Percentiles rank a stretch among this genome's conserved stretches.
These are phyloP conservation scores for Poeciliopsis gracilis DNA, from an alignment of 2,797 vertebrate species.

Conservation along the genomic window DNA sequence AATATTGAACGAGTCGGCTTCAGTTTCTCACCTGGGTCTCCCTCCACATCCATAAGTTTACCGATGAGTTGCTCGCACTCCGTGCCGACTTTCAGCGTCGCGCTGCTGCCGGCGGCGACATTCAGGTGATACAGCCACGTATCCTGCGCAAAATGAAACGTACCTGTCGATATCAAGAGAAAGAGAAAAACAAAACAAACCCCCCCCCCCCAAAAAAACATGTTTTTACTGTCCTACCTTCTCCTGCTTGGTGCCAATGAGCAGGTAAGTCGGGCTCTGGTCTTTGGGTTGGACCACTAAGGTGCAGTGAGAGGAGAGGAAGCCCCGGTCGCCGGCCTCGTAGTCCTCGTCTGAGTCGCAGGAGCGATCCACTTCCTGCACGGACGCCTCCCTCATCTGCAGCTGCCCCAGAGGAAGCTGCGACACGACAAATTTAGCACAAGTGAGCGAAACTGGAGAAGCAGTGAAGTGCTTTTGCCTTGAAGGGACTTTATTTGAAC, in stretches of 20 bases:
- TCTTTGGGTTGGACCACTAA: conserved; percentile 90
- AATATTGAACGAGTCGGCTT: background rate
- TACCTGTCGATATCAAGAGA: background rate
- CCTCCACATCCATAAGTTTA: conserved; percentile 88
- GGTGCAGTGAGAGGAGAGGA: conserved; percentile 92
- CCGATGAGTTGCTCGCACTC: conserved; percentile 91
- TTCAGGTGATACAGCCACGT: conserved; percentile 95
- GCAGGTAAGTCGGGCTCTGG: conserved; percentile 94
- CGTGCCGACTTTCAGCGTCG: conserved; percentile 88
- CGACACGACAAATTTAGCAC: background rate
- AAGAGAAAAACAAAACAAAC: too few species aligned
- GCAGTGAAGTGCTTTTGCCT: background rate
- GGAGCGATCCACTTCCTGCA: conserved; percentile 93
- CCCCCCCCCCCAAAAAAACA: too few species aligned
- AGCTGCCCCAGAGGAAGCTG: conserved; percentile 91
- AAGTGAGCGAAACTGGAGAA: background rate
- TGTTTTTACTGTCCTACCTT: conserved; percentile 80
- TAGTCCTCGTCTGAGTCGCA: conserved; percentile 97
- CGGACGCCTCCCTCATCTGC: conserved; percentile 82
- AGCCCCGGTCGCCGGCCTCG: conserved; percentile 84
- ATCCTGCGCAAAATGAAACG: conserved; percentile 77
- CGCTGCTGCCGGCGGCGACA: conserved; percentile 88
- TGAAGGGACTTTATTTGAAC: background rate
- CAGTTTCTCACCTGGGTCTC: conserved; percentile 85
- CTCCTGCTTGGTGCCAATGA: conserved; percentile 94